Base-by-base conservation (phyloP, 1,140 invertebrate genomes). In the Brachionus koreanus region DNA sequence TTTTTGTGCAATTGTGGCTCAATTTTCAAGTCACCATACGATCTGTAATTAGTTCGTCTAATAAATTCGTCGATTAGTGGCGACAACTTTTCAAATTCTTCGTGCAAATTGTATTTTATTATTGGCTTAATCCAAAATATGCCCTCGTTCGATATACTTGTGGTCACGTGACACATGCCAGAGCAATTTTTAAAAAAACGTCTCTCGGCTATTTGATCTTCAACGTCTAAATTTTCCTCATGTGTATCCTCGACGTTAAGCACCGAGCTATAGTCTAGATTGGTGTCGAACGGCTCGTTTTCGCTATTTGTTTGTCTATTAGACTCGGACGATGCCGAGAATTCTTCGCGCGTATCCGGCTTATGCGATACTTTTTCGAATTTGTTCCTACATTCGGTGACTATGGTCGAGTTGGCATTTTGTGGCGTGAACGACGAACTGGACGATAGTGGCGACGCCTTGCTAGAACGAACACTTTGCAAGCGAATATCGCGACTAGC, bases 121-220 rank as follows among this genome's bases (percentile, higher is more conserved):
- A 49, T 16, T 12, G 69, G 69, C 13, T 35, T 74, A 12, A 74
- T 74, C 69, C 69, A 74, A 74, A 74, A 74, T 16, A 74, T 74
- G 23, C 69, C 69, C 19, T 74, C 16, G 16, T 16, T 46, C 1
- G 69, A 74, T 13, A 74, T 12, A 25, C 69, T 46, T 10, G 69
- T 74, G 13, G 69, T 74, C 19, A 74, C 69, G 33, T 46, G 25
- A 74, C 69, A 74, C 19, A 7, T 25, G 10, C 69, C 69, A 19
- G 39, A 46, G 6, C 1, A 5, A 3, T 19, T 74, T 29, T 74
- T 43, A 10, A 23, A 74, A 33, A 74, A 74, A 42, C 69, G 42
- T 25, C 69, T 43, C 39, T 74, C 69, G 19, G 6, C 19, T 33
- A 46, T 33, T 74, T 74, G 69, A 39, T 74, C 69, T 3, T 74